Percentiles rank a stretch among this genome's conserved stretches.
phyloP scores from a whole-genome alignment of 2,888 invertebrate species.

The Ophion ellenae region DNA sequence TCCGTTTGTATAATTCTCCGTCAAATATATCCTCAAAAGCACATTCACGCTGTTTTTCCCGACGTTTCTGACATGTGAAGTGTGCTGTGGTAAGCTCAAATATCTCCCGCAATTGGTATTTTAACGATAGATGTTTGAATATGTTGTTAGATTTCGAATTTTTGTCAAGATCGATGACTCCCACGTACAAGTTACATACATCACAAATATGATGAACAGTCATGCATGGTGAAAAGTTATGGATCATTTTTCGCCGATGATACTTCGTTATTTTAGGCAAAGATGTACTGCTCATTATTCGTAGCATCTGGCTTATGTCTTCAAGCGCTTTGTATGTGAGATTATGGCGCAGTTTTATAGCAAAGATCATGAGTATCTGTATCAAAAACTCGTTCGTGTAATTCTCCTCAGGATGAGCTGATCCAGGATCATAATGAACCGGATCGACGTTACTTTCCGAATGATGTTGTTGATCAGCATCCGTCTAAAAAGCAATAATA shows the following conservation, averaged over 20 bases:
- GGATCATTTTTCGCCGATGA: constrained; percentile 15
- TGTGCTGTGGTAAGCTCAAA: constrained; percentile 47
- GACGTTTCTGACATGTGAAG: constrained; percentile 8
- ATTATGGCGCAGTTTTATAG: no score
- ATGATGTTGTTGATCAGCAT: constrained; percentile 24
- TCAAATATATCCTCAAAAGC: constrained; percentile 52
- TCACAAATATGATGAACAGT: constrained; percentile 33
- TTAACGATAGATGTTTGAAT: constrained; percentile 32
- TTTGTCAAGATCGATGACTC: constrained; percentile 11
- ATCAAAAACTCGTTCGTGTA: constrained; percentile 40
- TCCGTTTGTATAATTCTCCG: constrained; percentile 7
- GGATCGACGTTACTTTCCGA: constrained; percentile 2
- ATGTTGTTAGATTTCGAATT: constrained; percentile 19
- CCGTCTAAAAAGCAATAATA: constrained; percentile 28
- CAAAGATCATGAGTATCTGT: no score
- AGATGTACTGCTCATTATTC: no score
- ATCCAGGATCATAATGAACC: not conserved
- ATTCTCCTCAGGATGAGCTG: constrained; percentile 14
- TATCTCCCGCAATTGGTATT: constrained; percentile 27
- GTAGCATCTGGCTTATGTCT: no score
- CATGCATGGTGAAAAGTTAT: constrained; percentile 17
- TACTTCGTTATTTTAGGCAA: no score
- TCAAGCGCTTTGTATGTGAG: no score
- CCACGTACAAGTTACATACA: constrained; percentile 20
- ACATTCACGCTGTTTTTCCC: constrained; percentile 35